phyloP scores from a whole-genome alignment of 2,797 vertebrate species.

The Cetoscarus ocellatus region DNA sequence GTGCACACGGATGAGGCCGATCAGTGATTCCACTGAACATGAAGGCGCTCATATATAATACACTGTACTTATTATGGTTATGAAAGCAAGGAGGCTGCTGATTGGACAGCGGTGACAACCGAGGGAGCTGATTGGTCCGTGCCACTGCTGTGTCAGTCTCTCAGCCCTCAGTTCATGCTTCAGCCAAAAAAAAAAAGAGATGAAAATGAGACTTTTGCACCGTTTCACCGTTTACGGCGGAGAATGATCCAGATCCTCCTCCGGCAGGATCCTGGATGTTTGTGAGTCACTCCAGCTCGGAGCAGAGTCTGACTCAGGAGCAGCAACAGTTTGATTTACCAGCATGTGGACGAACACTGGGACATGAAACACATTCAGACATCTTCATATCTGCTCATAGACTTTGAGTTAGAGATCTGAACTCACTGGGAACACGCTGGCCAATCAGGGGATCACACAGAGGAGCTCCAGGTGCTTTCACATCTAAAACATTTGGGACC shows the following conservation, averaged over 20 bases:
- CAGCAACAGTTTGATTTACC: background rate
- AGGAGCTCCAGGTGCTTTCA: no score
- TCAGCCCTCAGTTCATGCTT: slow-evolving; percentile 37
- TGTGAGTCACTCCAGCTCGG: background rate
- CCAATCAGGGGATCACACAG: no score
- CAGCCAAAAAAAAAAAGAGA: slow-evolving; percentile 40
- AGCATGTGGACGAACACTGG: no score
- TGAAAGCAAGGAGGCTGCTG: slow-evolving; percentile 29
- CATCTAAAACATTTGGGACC: no score
- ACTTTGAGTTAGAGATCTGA: no score
- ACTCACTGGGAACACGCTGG: no score
- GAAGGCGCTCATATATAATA: background rate
- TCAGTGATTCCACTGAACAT: background rate
- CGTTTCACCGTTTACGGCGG: background rate
- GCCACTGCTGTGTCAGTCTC: slow-evolving; percentile 64
- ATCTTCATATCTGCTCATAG: no score
- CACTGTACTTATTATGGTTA: slow-evolving; percentile 12
- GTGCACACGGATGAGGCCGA: background rate
- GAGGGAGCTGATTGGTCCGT: slow-evolving; percentile 45
- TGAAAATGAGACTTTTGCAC: background rate
- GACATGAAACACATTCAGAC: no score
- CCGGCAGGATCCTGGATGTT: background rate
- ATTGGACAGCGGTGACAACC: slow-evolving; percentile 46
- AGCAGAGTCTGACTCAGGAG: background rate
- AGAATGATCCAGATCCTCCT: background rate